phyloP scores from a whole-genome alignment of 2,113 vertebrate genomes.

The Rhea americana region DNA sequence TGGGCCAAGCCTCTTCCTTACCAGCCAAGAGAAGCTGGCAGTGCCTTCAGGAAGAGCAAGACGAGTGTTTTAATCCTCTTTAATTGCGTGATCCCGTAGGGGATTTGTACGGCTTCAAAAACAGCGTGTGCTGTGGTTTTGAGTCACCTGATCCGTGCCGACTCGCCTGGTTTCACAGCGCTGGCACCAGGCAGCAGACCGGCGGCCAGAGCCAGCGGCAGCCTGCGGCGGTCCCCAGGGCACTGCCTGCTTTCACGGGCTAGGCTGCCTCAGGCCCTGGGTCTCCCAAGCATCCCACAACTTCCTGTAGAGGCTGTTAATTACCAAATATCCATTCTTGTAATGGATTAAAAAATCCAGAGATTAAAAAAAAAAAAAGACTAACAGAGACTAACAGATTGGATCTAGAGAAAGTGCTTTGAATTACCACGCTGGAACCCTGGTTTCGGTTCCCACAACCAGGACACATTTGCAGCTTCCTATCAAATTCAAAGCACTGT shows the following conservation, averaged over 20 bases:
- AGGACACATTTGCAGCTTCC: not conserved
- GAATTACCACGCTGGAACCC: not conserved
- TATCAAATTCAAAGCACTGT: not conserved
- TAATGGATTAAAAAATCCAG: not conserved
- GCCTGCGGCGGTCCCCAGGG: constrained; percentile 36
- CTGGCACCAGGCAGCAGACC: constrained; percentile 39
- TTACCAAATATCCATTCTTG: not conserved
- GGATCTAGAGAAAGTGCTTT: not conserved
- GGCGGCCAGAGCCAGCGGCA: constrained; percentile 52
- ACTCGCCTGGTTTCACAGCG: constrained; percentile 62
- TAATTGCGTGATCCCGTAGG: constrained; percentile 46
- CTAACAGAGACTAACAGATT: not conserved
- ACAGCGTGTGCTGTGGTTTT: constrained; percentile 53
- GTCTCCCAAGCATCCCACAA: constrained; percentile 24
- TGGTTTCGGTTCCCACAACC: not conserved
- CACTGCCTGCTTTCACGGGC: constrained; percentile 32
- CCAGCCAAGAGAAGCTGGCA: constrained; percentile 46
- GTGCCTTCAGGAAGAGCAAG: constrained; percentile 6
- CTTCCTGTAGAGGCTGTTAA: not conserved
- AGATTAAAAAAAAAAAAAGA: not conserved
- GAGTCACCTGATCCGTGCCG: constrained; percentile 65
- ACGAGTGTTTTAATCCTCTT: constrained; percentile 50
- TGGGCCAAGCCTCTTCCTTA: not conserved
- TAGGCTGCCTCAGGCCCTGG: constrained; percentile 23
- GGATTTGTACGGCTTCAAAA: constrained; percentile 71